Evolutionary conservation across 2,797 vertebrate species (phyloP).

Genomic region (Centroberyx gerrardi): DNA sequence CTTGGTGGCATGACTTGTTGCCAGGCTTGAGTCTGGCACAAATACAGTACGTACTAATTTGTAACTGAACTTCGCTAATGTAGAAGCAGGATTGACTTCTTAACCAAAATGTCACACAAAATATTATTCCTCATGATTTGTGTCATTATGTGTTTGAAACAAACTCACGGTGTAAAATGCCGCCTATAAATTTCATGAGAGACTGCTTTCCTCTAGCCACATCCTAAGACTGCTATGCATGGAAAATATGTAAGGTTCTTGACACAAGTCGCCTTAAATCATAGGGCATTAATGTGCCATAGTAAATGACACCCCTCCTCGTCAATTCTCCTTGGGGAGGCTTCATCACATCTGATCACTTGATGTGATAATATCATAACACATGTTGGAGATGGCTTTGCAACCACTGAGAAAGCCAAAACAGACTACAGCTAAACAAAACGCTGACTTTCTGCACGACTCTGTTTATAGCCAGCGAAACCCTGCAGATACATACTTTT

Average conservation of each 20-base stretch:
- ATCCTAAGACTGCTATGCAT: constrained; percentile 45
- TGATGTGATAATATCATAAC: constrained; percentile 59
- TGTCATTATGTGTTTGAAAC: constrained; percentile 63
- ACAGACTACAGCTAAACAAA: constrained; percentile 73
- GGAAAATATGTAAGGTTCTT: constrained; percentile 60
- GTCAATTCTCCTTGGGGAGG: constrained; percentile 9
- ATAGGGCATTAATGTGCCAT: constrained; percentile 18
- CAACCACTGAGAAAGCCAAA: constrained; percentile 57
- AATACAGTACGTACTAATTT: constrained; percentile 54
- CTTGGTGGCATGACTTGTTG: constrained; percentile 63
- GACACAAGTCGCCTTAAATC: constrained; percentile 33
- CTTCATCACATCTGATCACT: constrained; percentile 50
- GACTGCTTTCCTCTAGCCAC: constrained; percentile 49
- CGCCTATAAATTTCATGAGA: constrained; percentile 52
- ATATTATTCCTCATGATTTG: constrained; percentile 69
- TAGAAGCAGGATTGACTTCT: constrained; percentile 58
- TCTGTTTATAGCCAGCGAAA: constrained; percentile 79
- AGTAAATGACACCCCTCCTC: constrained; percentile 39
- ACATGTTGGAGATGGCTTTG: constrained; percentile 62
- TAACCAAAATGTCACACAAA: constrained; percentile 65
- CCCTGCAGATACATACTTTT: constrained; percentile 82
- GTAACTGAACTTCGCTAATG: constrained; percentile 57
- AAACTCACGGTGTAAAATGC: constrained; percentile 58
- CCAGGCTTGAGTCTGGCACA: constrained; percentile 62
- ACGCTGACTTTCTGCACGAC: constrained; percentile 53